These are phyloP conservation scores for Athene cunicularia DNA, from an alignment of 2,113 vertebrate genomes.

Conservation along the genomic window DNA sequence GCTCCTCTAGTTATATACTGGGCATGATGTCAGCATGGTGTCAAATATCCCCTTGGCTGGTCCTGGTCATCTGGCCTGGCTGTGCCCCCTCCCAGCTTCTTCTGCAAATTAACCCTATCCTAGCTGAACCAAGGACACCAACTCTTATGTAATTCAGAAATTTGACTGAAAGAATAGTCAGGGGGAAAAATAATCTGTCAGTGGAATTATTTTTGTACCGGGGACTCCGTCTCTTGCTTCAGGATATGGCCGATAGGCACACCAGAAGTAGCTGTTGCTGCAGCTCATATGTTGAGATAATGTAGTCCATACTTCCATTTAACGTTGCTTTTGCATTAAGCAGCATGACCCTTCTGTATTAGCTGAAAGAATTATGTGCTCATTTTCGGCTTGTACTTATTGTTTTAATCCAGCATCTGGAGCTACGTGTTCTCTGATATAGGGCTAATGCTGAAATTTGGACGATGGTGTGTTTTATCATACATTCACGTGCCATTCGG, in stretches of 20 bases:
- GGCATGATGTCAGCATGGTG: too few species aligned
- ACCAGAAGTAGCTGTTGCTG: background rate
- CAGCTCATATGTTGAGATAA: background rate
- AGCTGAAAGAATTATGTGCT: slow-evolving; percentile 41
- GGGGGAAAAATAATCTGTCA: background rate
- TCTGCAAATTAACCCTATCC: too few species aligned
- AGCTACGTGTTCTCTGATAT: slow-evolving; percentile 32
- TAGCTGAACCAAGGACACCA: too few species aligned
- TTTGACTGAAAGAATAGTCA: background rate
- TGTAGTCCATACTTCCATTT: background rate
- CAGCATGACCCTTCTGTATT: background rate
- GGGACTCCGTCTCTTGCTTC: background rate
- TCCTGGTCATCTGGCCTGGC: too few species aligned
- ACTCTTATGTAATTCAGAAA: background rate
- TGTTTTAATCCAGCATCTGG: slow-evolving; percentile 63
- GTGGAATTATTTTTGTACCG: background rate
- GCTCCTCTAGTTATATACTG: too few species aligned
- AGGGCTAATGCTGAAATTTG: background rate
- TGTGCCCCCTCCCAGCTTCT: too few species aligned
- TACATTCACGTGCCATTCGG: background rate
- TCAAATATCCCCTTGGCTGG: too few species aligned
- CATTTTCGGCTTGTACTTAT: slow-evolving; percentile 29
- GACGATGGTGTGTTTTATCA: slow-evolving; percentile 26
- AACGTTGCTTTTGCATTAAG: background rate
- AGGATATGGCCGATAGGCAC: background rate